These are phyloP conservation scores for Macropis europaea DNA, from an alignment of 2,888 invertebrate genomes.

Conservation along the genomic window DNA sequence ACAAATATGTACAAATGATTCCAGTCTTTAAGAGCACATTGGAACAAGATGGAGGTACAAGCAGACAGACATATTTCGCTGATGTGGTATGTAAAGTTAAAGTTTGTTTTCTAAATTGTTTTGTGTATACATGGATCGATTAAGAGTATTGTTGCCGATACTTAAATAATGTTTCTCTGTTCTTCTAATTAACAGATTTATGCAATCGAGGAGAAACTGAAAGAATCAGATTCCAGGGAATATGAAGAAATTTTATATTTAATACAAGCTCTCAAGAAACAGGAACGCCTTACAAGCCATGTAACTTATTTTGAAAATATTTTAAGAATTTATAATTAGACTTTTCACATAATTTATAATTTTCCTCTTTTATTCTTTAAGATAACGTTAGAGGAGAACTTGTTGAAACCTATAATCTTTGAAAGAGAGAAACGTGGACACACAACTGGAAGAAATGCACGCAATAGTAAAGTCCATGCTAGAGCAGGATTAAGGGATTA, in stretches of 20 bases:
- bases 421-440: accelerated
- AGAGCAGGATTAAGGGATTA: background rate
- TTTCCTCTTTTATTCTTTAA: background rate
- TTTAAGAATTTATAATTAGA: background rate
- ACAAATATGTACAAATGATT: slow-evolving; percentile 84
- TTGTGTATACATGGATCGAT: background rate
- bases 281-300: background rate
- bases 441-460: background rate
- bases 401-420: background rate
- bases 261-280: background rate
- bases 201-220: background rate
- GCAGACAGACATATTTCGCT: background rate
- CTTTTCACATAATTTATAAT: background rate
- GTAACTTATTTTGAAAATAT: slow-evolving; percentile 1
- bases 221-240: accelerated
- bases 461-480: no score
- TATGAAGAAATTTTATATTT: accelerated
- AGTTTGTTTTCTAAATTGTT: background rate
- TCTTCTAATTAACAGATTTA: background rate
- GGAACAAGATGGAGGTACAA: slow-evolving; percentile 63
- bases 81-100: slow-evolving; percentile 42
- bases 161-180: background rate
- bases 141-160: background rate
- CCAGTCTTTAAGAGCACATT: slow-evolving; percentile 83
- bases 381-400: background rate